Evolutionary conservation across 2,113 vertebrate genomes (phyloP).

Genomic region (Vulpes ferrilata): DNA sequence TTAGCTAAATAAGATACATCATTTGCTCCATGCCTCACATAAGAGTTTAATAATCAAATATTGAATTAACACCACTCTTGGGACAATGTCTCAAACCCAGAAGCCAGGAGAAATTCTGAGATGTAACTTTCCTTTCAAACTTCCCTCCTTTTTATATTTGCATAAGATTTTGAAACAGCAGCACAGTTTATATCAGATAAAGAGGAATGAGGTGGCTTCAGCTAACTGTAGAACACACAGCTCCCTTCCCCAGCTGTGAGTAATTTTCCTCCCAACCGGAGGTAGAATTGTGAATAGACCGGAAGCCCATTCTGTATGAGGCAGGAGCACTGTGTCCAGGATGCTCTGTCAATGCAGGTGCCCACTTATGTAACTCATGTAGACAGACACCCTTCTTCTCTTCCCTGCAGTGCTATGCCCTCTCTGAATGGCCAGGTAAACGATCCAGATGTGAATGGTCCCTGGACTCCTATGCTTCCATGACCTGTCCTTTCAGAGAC

Average conservation of each 20-base stretch:
- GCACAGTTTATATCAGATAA: constrained; percentile 50
- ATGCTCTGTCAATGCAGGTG: neutral
- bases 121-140: constrained; percentile 53
- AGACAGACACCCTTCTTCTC: neutral
- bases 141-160: constrained; percentile 53
- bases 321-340: neutral
- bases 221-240: constrained; percentile 52
- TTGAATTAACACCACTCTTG: constrained; percentile 27
- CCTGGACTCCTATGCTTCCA: neutral
- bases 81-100: neutral
- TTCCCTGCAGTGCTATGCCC: neutral
- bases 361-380: neutral
- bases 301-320: neutral
- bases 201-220: constrained; percentile 69
- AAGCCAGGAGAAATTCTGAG: neutral
- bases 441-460: neutral
- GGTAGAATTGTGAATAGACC: constrained; percentile 52
- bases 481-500: neutral
- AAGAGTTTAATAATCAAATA: neutral
- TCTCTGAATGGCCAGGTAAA: constrained; percentile 1
- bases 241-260: constrained; percentile 72
- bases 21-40: neutral
- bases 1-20: neutral
- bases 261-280: constrained; percentile 54
- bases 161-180: constrained; percentile 40